Evolutionary conservation across 2,797 vertebrate species (phyloP).

Genomic region (Chiroxiphia lanceolata): DNA sequence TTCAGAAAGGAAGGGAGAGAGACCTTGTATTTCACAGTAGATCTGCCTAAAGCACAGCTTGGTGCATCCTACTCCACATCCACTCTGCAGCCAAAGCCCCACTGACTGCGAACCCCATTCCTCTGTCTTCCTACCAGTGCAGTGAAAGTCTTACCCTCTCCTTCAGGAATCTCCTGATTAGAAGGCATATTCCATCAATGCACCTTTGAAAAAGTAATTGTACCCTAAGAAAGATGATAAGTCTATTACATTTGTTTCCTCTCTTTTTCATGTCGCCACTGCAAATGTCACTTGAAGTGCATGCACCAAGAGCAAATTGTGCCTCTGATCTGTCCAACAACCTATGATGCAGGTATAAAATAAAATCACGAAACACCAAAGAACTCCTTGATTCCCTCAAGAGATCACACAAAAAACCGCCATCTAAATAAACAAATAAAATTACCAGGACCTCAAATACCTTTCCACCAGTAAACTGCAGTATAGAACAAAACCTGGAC

Average conservation of each 20-base stretch:
- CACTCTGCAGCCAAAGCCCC: background rate
- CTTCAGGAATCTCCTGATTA: background rate
- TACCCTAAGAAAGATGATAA: background rate
- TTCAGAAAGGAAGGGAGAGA: background rate
- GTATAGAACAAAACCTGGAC: background rate
- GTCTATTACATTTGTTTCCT: background rate
- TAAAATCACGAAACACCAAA: background rate
- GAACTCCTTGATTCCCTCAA: background rate
- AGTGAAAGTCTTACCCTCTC: background rate
- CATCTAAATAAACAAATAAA: background rate
- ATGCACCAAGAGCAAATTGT: background rate
- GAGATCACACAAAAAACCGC: background rate
- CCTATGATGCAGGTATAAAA: background rate
- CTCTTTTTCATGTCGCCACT: background rate
- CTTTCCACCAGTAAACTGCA: background rate
- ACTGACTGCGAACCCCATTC: accelerated
- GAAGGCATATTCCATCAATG: background rate
- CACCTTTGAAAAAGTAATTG: background rate
- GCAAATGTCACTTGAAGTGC: background rate
- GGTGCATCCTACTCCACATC: background rate
- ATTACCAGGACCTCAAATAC: background rate
- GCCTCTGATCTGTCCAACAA: background rate
- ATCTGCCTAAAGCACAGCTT: background rate
- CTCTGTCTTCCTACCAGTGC: accelerated
- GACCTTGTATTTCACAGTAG: background rate